Evolutionary conservation across 2,888 invertebrate genomes (phyloP).

Genomic region (Amblyjoppa proteus): DNA sequence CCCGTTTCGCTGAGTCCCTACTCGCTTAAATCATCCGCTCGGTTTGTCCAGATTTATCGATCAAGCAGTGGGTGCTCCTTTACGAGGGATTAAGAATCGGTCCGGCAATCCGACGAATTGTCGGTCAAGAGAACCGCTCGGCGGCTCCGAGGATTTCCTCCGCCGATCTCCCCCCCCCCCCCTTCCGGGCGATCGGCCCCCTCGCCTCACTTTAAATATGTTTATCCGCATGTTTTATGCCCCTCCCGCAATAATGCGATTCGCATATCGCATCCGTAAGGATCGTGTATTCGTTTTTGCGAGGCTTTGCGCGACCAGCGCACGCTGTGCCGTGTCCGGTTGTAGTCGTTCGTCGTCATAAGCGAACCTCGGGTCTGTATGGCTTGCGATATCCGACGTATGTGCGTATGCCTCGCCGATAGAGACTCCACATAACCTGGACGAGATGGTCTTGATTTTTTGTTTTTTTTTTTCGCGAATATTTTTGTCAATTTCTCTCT

Average conservation of each 20-base stretch:
- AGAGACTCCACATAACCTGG: slow-evolving; percentile 55
- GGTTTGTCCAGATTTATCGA: not conserved
- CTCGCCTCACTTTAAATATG: slow-evolving; percentile 73
- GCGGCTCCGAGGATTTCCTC: slow-evolving; percentile 30
- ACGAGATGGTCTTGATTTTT: slow-evolving; percentile 62
- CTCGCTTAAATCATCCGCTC: not conserved
- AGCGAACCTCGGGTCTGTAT: slow-evolving; percentile 39
- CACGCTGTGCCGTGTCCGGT: slow-evolving; percentile 61
- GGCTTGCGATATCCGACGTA: slow-evolving; percentile 43
- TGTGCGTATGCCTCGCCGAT: slow-evolving; percentile 57
- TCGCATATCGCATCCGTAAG: slow-evolving; percentile 75
- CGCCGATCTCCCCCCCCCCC: slow-evolving; percentile 10
- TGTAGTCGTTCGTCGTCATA: slow-evolving; percentile 68
- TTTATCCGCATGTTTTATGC: slow-evolving; percentile 78
- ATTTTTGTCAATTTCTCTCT: slow-evolving; percentile 39
- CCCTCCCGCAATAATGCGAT: slow-evolving; percentile 76
- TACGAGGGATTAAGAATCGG: not conserved
- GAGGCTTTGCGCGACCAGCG: slow-evolving; percentile 65
- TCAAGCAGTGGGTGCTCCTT: slow-evolving; percentile 6
- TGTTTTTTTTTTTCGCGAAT: slow-evolving; percentile 43
- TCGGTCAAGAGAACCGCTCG: slow-evolving; percentile 9
- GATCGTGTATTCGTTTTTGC: slow-evolving; percentile 73
- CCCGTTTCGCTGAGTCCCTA: too few relatives aligned
- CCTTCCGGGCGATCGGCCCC: not conserved
- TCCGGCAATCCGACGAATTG: slow-evolving; percentile 15